Conservation (phyloP, 2,113 vertebrate genomes). For the Trogon surrucura region DNA sequence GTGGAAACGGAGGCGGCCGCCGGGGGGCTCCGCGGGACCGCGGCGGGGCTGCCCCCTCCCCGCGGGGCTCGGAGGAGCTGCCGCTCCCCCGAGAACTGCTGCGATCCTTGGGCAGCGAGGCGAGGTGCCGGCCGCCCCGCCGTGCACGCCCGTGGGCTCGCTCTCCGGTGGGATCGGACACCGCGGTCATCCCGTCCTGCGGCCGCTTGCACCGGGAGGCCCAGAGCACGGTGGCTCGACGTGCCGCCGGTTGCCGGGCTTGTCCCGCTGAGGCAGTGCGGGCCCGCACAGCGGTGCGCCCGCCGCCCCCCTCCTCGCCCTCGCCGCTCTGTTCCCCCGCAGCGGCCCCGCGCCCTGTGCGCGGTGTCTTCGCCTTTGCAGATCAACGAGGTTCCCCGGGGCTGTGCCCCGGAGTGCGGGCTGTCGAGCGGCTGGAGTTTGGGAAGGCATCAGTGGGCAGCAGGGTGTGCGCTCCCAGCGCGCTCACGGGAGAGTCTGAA, state of each 20-base stretch:
- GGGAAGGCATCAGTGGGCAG: neutral
- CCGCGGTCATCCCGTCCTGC: neutral
- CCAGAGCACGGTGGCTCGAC: neutral
- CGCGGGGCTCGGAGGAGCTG: neutral
- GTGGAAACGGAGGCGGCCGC: neutral
- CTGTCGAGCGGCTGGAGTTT: neutral
- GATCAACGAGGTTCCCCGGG: neutral
- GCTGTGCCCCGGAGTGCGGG: neutral
- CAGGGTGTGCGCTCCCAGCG: neutral
- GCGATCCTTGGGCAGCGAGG: neutral
- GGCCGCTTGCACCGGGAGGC: neutral
- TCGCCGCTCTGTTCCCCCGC: neutral
- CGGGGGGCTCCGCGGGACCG: neutral
- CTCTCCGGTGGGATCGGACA: neutral
- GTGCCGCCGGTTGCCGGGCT: neutral
- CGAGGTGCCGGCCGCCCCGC: neutral
- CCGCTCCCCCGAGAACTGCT: neutral
- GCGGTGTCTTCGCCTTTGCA: accelerated
- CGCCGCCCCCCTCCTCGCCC: no score
- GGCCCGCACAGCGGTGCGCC: neutral
- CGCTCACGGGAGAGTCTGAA: neutral
- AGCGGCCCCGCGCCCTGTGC: neutral
- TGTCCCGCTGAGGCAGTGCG: neutral
- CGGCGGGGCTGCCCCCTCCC: neutral
- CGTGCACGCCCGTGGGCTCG: neutral